Percentiles rank a stretch among this genome's conserved stretches.
Conservation (phyloP, 2,888 invertebrate species). For the Euplexia lucipara region DNA sequence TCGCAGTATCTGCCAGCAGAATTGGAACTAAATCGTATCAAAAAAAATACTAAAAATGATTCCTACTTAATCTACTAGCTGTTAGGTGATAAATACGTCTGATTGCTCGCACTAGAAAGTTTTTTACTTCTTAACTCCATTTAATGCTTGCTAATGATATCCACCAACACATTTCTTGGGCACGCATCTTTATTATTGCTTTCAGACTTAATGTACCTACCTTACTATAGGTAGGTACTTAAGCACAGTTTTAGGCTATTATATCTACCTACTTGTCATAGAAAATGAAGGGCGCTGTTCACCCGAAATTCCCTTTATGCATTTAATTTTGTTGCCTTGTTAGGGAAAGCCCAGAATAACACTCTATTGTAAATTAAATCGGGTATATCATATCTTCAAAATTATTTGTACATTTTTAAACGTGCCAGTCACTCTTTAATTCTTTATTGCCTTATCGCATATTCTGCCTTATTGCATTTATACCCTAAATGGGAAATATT, state of each 20-base stretch:
- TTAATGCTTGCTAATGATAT: not conserved
- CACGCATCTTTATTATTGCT: not conserved
- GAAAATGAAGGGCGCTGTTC: not conserved
- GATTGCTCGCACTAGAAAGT: too few species aligned
- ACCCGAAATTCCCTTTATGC: not conserved
- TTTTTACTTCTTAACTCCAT: not conserved
- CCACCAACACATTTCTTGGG: not conserved
- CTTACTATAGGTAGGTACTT: not conserved
- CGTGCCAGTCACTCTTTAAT: slow-evolving; percentile 1
- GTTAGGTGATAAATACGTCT: too few species aligned
- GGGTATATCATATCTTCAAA: not conserved
- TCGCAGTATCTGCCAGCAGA: too few species aligned
- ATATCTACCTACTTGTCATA: not conserved
- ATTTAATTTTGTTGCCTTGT: too few species aligned
- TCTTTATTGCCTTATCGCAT: too few species aligned
- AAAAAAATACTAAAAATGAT: too few species aligned
- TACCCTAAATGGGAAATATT: too few species aligned
- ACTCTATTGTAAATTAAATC: too few species aligned
- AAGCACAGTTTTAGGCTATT: not conserved
- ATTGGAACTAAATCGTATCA: too few species aligned
- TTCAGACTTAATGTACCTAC: slow-evolving; percentile 4
- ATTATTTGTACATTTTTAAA: not conserved
- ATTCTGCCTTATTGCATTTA: too few species aligned
- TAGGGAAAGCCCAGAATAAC: not conserved
- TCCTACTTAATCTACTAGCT: too few species aligned